Evolutionary conservation across 2,113 vertebrate genomes (phyloP).

Genomic region (Oryzias woworae): DNA sequence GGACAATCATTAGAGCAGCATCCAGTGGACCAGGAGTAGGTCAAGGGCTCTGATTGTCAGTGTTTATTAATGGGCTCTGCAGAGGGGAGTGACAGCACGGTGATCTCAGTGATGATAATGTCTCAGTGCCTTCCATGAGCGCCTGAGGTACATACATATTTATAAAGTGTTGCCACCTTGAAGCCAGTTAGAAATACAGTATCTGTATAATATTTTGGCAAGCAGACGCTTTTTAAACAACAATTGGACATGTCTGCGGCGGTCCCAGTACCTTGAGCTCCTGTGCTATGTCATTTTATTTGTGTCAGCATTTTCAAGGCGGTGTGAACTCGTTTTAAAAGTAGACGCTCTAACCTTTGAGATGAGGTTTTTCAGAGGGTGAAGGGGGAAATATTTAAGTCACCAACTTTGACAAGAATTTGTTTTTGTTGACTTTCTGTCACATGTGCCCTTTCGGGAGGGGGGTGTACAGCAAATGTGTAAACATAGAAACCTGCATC

Average conservation of each 20-base stretch:
- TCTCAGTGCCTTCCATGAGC: constrained; percentile 74
- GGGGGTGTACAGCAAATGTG: no score
- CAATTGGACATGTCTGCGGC: constrained; percentile 29
- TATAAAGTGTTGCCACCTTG: constrained; percentile 69
- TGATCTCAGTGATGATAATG: constrained; percentile 74
- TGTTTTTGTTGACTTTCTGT: no score
- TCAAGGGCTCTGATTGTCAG: constrained; percentile 73
- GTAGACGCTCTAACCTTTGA: no score
- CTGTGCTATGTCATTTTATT: constrained; percentile 11
- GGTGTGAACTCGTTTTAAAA: no score
- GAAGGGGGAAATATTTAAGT: no score
- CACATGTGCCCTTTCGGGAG: no score
- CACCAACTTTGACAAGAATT: no score
- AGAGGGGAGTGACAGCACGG: constrained; percentile 62
- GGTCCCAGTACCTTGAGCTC: constrained; percentile 1
- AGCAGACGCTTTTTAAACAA: constrained; percentile 37
- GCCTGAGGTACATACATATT: constrained; percentile 75
- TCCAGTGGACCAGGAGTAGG: constrained; percentile 58
- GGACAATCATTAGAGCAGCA: constrained; percentile 1
- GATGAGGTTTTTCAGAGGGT: no score
- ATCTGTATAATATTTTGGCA: constrained; percentile 62
- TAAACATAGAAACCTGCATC: background rate
- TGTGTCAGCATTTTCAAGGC: no score
- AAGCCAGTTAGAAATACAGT: constrained; percentile 57
- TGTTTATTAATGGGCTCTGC: constrained; percentile 75